Base-by-base conservation (phyloP, 2,888 invertebrate genomes). In the Glyphotaelius pellucidus region DNA sequence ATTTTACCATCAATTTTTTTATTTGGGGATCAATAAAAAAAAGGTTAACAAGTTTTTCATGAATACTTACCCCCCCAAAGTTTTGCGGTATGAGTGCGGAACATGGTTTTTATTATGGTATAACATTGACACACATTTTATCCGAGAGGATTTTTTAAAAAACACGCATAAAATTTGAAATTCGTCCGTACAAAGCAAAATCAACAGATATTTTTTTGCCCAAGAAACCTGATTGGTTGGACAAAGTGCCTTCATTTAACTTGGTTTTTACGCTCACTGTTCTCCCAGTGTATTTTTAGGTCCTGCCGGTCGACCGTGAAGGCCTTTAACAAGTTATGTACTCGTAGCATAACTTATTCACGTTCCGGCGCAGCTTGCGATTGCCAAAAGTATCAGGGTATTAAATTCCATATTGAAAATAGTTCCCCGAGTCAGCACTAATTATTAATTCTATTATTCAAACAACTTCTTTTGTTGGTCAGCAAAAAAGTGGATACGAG, bases 301-400 rank as follows among this genome's bases (percentile, higher is more conserved):
- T 67, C 67, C 67, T n/a, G 67, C 25, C 67, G 25, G 19, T 67
- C 85, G 85, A 38, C 42, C 85, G n/a, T 85, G 38, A 42, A 85
- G 85, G 35, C 38, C 85, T 85, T 85, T 85, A 85, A 38, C 85
- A 85, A 85, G 35, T 85, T 85, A 38, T 85, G 25, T 67, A 67
- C 67, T 67, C 67, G 67, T 12, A 35, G 38, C 32, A 38, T 85
- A 32, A 85, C 85, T 81, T 38, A 85, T 85, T 85, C 85, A 85
- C 85, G 32, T 31, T 32, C 32, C 67, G 25, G 67, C 19, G 81
- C 81, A 81, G 81, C 81, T 81, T 32, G 81, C 81, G 81, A 81
- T 81, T 81, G 81, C 81, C 67, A 67, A 67, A 67, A 67, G 67
- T 67, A 67, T 67, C 67, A 9, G 67, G 25, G 25, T 67, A 67